Conservation (phyloP, 2,113 vertebrate species). For the Oryzias melastigma region DNA sequence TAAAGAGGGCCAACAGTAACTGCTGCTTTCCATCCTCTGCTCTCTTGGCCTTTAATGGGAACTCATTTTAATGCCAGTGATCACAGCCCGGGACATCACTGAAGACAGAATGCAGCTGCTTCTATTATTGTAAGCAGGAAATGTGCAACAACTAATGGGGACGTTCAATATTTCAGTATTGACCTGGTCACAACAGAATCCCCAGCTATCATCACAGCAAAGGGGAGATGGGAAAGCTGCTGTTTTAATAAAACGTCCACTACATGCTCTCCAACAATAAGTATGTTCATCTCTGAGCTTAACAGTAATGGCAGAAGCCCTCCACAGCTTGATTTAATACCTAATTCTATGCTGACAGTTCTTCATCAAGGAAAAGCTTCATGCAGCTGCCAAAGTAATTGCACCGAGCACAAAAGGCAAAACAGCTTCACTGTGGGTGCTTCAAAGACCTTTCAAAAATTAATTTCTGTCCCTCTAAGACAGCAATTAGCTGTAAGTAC, state of each 20-base stretch:
- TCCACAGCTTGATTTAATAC: slow-evolving; percentile 46
- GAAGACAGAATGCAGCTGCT: slow-evolving; percentile 43
- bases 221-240: background rate
- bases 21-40: slow-evolving; percentile 2
- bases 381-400: slow-evolving; percentile 65
- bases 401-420: slow-evolving; percentile 56
- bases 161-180: slow-evolving; percentile 39
- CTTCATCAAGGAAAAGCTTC: slow-evolving; percentile 53
- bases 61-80: slow-evolving; percentile 25
- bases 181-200: slow-evolving; percentile 30
- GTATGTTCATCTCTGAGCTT: slow-evolving; percentile 15
- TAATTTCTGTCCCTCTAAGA: slow-evolving; percentile 62
- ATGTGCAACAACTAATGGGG: slow-evolving; percentile 35
- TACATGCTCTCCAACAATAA: slow-evolving; percentile 7
- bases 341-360: slow-evolving; percentile 49
- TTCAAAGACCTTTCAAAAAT: slow-evolving; percentile 68
- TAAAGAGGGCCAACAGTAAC: slow-evolving; percentile 1
- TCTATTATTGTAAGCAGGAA: slow-evolving; percentile 44
- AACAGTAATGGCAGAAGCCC: slow-evolving; percentile 34
- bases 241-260: slow-evolving; percentile 17
- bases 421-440: slow-evolving; percentile 51
- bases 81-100: slow-evolving; percentile 22
- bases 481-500: slow-evolving; percentile 56
- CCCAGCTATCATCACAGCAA: slow-evolving; percentile 13
- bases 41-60: slow-evolving; percentile 32